Percentiles rank a stretch among this genome's conserved stretches.
phyloP scores from a whole-genome alignment of 2,113 vertebrate genomes.

The Oncorhynchus kisutch region DNA sequence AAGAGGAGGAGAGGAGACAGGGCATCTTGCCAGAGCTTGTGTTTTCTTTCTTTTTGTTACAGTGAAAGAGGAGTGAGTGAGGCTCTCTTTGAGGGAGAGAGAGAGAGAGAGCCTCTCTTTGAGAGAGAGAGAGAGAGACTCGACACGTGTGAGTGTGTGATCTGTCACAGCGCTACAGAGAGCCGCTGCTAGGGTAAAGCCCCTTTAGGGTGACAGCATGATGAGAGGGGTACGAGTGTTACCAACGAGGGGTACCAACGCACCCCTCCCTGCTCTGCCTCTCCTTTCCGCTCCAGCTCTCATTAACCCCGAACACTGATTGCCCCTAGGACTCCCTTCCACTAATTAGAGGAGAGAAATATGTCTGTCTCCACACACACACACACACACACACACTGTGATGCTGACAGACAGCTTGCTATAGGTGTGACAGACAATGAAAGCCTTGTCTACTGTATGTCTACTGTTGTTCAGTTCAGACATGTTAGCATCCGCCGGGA shows the following conservation, averaged over 20 bases:
- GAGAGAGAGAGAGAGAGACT: not conserved
- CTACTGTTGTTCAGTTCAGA: conserved; percentile 58
- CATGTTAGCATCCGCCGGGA: conserved; percentile 49
- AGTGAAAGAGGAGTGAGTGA: not conserved
- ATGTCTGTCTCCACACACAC: conserved; percentile 60
- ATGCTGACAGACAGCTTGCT: conserved; percentile 64
- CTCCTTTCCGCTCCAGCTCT: conserved; percentile 49
- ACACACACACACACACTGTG: conserved; percentile 5
- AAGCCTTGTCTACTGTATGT: conserved; percentile 58
- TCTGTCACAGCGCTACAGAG: conserved; percentile 54
- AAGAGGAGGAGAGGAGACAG: not conserved
- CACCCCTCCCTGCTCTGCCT: not conserved
- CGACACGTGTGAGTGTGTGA: conserved; percentile 10
- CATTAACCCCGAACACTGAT: conserved; percentile 74
- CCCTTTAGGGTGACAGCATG: conserved; percentile 69
- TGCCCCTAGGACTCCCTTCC: conserved; percentile 71
- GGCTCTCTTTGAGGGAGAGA: not conserved
- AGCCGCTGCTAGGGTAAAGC: conserved; percentile 54
- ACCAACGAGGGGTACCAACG: not conserved
- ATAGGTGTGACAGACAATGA: conserved; percentile 67
- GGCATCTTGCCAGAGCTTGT: not conserved
- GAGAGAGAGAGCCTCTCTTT: not conserved
- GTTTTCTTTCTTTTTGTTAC: too few relatives aligned
- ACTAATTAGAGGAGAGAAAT: conserved; percentile 74
- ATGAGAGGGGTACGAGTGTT: conserved; percentile 45